Evolutionary conservation across 1,140 invertebrate species (phyloP).

Genomic region (Listronotus oregonensis): DNA sequence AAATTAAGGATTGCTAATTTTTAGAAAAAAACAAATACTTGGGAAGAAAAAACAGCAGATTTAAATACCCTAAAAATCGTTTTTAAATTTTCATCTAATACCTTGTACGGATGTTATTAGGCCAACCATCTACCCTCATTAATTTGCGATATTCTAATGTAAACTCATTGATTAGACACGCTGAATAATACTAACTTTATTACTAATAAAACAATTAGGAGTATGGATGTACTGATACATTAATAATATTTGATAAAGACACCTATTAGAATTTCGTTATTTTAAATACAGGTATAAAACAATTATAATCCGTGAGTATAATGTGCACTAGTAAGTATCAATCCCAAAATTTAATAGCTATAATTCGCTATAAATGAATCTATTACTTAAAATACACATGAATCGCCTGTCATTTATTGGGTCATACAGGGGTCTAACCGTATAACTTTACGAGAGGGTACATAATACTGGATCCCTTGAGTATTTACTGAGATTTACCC

Average conservation of each 20-base stretch:
- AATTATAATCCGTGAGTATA: neutral
- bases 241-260: neutral
- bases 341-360: neutral
- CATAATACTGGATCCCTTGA: constrained; percentile 13
- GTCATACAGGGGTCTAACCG: constrained; percentile 8
- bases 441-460: constrained; percentile 20
- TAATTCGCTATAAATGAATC: constrained; percentile 7
- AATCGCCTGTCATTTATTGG: constrained; percentile 7
- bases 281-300: neutral
- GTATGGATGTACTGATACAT: too few species aligned
- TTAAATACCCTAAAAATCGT: too few species aligned
- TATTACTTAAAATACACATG: neutral
- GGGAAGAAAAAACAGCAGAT: too few species aligned
- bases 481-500: constrained; percentile 17
- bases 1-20: too few species aligned
- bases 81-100: too few species aligned
- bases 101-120: too few species aligned
- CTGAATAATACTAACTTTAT: too few species aligned
- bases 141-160: too few species aligned
- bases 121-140: too few species aligned
- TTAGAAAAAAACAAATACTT: too few species aligned
- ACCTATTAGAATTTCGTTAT: neutral
- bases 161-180: too few species aligned
- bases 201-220: too few species aligned
- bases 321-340: neutral